A percentile compares a stretch with the other conserved stretches of the same genome.
These are phyloP conservation scores for Himantopus leucocephalus DNA, from an alignment of 2,113 vertebrate genomes.

Conservation along the genomic window DNA sequence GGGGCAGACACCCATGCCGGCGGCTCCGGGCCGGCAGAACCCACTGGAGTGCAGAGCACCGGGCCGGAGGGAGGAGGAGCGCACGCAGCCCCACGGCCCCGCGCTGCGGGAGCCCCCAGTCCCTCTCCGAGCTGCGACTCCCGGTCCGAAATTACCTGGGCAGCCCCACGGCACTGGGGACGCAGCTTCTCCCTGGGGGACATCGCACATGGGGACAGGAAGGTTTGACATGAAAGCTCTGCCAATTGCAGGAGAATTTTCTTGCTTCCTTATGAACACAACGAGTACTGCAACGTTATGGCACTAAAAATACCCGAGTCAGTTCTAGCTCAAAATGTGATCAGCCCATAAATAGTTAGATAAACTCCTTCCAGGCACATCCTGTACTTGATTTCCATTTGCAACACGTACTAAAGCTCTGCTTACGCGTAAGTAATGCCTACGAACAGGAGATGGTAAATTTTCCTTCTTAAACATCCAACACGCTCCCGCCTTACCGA, in stretches of 20 bases:
- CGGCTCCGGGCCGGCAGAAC: too few relatives aligned
- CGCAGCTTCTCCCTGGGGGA: not conserved
- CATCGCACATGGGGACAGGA: accelerated
- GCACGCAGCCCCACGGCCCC: not conserved
- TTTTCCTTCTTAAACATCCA: not conserved
- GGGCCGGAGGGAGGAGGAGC: too few relatives aligned
- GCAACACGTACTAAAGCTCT: not conserved
- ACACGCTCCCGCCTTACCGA: not conserved
- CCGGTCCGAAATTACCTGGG: not conserved
- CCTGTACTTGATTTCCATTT: conserved; percentile 49
- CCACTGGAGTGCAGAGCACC: too few relatives aligned
- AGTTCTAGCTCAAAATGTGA: conserved; percentile 21
- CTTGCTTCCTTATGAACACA: not conserved
- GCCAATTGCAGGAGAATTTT: not conserved
- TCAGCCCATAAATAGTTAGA: conserved; percentile 46
- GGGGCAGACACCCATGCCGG: too few relatives aligned
- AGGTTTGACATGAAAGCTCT: not conserved
- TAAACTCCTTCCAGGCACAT: conserved; percentile 41
- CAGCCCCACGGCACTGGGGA: not conserved
- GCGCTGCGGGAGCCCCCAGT: not conserved
- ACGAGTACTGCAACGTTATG: not conserved
- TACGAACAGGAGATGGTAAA: not conserved
- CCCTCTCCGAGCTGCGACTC: not conserved
- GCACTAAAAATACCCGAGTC: conserved; percentile 41
- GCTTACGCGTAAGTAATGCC: not conserved